Percentiles rank a stretch among this genome's conserved stretches.
Evolutionary conservation across 1,140 invertebrate genomes (phyloP).

Genomic region (Protaetia brevitarsis): DNA sequence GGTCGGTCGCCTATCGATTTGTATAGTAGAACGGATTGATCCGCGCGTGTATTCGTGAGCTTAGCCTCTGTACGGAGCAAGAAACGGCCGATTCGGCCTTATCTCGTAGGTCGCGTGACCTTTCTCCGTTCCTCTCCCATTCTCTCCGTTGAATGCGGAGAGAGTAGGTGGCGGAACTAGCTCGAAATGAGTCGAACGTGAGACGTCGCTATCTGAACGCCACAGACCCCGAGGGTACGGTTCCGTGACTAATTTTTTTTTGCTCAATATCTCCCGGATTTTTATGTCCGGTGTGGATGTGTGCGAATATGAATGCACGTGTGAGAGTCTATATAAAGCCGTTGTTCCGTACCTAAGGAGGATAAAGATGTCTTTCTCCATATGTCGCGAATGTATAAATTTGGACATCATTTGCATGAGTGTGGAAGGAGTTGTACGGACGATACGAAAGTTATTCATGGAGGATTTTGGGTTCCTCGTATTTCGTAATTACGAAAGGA

Average conservation of each 20-base stretch:
- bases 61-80: neutral
- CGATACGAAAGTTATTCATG: too few species aligned
- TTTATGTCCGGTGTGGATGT: neutral
- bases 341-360: too few species aligned
- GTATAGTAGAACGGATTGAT: neutral
- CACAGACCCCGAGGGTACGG: neutral
- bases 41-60: neutral
- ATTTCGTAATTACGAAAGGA: too few species aligned
- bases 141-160: too few species aligned
- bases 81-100: neutral
- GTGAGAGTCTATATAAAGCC: too few species aligned
- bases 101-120: conserved; percentile 7
- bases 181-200: neutral
- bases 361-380: too few species aligned
- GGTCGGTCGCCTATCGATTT: neutral
- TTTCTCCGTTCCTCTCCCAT: neutral
- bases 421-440: too few species aligned
- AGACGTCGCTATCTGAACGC: neutral
- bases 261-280: neutral
- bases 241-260: conserved; percentile 18
- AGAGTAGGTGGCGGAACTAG: neutral
- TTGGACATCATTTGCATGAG: too few species aligned
- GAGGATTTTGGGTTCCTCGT: too few species aligned
- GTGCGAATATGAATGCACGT: too few species aligned
- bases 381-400: too few species aligned